A percentile compares a stretch with the other conserved stretches of the same genome.
Conservation (phyloP, 2,888 invertebrate genomes). For the Phytoseiulus persimilis region DNA sequence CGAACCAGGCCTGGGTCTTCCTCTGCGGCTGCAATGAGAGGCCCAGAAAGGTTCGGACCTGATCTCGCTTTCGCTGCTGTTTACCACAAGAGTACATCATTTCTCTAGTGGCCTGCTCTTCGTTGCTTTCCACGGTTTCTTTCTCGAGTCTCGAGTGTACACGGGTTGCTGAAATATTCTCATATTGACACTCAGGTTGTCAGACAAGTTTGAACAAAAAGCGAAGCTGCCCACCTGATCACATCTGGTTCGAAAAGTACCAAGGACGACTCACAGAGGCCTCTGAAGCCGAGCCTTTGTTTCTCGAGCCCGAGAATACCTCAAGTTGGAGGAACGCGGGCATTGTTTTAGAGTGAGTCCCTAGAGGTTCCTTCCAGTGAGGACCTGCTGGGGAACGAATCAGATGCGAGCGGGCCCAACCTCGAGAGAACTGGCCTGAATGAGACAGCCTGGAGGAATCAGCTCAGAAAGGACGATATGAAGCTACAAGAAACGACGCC, state of each 20-base stretch:
- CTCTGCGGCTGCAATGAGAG: background rate
- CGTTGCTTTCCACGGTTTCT: background rate
- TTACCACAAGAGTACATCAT: background rate
- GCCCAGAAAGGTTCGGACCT: background rate
- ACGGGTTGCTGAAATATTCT: background rate
- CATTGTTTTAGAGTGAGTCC: background rate
- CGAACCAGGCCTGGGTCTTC: background rate
- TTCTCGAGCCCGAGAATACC: background rate
- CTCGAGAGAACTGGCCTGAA: no score
- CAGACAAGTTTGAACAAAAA: background rate
- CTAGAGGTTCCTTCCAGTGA: no score
- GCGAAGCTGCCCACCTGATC: background rate
- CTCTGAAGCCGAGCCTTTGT: background rate
- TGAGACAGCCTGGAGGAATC: no score
- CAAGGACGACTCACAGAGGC: background rate
- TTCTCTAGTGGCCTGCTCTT: background rate
- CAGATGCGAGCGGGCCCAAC: no score
- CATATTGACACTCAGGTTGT: background rate
- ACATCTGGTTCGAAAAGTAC: background rate
- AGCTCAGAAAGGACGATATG: no score
- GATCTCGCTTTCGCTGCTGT: background rate
- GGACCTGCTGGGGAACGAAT: no score
- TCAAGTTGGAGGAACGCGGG: background rate
- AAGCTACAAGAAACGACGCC: no score
- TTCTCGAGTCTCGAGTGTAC: background rate